Base-by-base conservation (phyloP, 2,797 vertebrate genomes). In the Poeciliopsis turneri region DNA sequence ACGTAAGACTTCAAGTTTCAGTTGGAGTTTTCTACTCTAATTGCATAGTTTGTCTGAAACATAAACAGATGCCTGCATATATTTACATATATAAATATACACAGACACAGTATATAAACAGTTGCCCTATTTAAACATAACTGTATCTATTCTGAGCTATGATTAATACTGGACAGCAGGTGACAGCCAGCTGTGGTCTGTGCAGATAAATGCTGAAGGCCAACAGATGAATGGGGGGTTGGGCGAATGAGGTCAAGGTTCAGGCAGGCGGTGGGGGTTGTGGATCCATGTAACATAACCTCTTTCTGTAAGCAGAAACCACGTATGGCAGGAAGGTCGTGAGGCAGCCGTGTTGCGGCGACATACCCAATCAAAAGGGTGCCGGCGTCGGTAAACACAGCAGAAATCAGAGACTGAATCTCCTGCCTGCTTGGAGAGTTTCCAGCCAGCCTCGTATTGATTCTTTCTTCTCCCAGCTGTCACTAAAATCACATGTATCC, bases 291-390 rank as follows among this genome's bases (percentile, higher is more conserved):
- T 88, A 92, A 93, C 43, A 36, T 57, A 82, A 92, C 73, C 86
- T 86, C 78, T 82, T 82, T 78, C 84, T 82, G 84, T 85, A 89
- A 89, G 79, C 79, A 87, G 82, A 92, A 84, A 88, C 83, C 79
- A 75, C 5, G 28, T 76, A 86, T 87, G 88, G 91, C 89, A 87
- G 83, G 80, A 71, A 49, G 87, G 92, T 92, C 88, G 89, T 79
- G 87, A 89, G 85, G 75, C 76, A 81, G 79, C 39, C 0, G 55
- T 87, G 86, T 94, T 90, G 88, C 86, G 82, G 86, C 76, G 55
- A 81, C 41, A 15, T 73, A 47, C 39, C 85, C 80, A 86, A 91
- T 91, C 89, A 86, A 81, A 84, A 1, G 55, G 80, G 76, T 66
- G 70, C 78, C 79, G 73, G 80, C 0, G 71, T 72, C 36, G 0